Conservation (phyloP, 2,888 invertebrate species). For the Hofmannophila pseudospretella region DNA sequence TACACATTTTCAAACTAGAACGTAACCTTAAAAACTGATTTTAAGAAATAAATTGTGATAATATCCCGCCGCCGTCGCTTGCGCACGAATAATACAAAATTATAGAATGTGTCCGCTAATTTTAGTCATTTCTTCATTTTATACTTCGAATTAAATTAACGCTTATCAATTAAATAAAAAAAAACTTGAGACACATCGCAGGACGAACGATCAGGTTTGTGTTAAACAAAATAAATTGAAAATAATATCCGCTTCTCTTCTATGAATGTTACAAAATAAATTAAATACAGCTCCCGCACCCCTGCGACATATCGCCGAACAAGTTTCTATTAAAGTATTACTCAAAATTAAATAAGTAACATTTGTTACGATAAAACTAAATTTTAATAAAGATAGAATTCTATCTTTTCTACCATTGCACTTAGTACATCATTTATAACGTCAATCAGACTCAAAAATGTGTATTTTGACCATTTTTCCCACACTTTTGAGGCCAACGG, state of each 20-base stretch:
- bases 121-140: neutral
- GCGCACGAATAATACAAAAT: neutral
- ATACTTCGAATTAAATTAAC: constrained; percentile 4
- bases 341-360: constrained; percentile 3
- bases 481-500: constrained; percentile 15
- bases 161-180: constrained; percentile 2
- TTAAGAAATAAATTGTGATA: constrained; percentile 1
- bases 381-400: constrained; percentile 7
- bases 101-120: neutral
- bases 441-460: constrained; percentile 5
- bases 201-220: neutral
- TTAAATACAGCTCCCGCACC: constrained; percentile 10
- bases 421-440: constrained; percentile 7
- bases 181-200: constrained; percentile 1
- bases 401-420: constrained; percentile 12
- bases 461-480: neutral
- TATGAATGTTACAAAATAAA: neutral
- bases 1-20: neutral
- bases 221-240: neutral
- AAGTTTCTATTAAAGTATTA: constrained; percentile 9
- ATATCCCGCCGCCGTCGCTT: neutral
- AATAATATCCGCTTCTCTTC: neutral
- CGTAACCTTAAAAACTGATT: neutral
- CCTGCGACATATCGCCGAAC: constrained; percentile 9
- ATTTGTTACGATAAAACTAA: constrained; percentile 9